Conservation (phyloP, 2,888 invertebrate genomes). For the Diarsia mendica region DNA sequence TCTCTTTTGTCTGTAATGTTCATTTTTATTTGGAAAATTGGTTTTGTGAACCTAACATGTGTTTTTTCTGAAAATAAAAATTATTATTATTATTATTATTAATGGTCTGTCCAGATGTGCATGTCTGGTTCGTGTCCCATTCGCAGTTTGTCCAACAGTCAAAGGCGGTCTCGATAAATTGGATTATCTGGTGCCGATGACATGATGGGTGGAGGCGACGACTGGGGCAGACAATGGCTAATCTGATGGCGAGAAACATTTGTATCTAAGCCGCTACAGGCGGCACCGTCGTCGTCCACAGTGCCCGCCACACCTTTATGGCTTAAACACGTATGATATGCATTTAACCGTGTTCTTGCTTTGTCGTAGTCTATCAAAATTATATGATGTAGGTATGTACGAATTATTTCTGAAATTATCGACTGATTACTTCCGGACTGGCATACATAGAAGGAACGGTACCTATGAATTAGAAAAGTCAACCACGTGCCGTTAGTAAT, state of each 20-base stretch:
- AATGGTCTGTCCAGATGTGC: constrained; percentile 35
- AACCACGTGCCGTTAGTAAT: not conserved
- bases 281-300: constrained; percentile 2
- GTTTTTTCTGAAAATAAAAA: too few species aligned
- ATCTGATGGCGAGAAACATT: constrained; percentile 33
- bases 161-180: constrained; percentile 60
- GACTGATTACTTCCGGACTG: not conserved
- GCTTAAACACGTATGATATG: constrained; percentile 18
- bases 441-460: too few species aligned
- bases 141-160: constrained; percentile 42
- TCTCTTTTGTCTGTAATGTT: too few species aligned
- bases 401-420: not conserved
- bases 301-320: not conserved
- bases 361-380: not conserved
- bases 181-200: constrained; percentile 70
- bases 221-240: constrained; percentile 52
- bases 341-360: not conserved
- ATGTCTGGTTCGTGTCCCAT: constrained; percentile 18
- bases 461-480: not conserved
- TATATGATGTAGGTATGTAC: not conserved
- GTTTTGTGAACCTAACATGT: too few species aligned
- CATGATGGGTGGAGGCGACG: constrained; percentile 66
- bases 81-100: too few species aligned
- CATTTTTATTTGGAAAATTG: too few species aligned
- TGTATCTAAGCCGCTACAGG: constrained; percentile 20